Percentiles rank a stretch among this genome's conserved stretches.
phyloP scores from a whole-genome alignment of 2,888 invertebrate species.

The Chirona hameri region DNA sequence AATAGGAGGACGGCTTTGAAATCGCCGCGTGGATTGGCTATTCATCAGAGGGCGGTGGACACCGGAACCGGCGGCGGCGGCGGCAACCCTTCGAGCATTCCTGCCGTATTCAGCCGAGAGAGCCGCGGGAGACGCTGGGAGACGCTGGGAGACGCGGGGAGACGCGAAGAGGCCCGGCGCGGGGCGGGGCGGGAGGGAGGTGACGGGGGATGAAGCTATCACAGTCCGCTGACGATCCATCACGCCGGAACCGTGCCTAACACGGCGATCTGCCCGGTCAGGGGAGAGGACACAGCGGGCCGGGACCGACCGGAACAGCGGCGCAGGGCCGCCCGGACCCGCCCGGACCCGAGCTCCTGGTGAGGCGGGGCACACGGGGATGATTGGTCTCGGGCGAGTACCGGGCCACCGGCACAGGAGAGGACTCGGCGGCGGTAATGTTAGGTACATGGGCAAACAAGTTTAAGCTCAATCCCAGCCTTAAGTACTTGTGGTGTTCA shows the following conservation, averaged over 20 bases:
- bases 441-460: no score
- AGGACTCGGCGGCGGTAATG: no score
- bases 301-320: no score
- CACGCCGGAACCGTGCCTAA: not conserved
- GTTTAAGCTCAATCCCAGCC: not conserved
- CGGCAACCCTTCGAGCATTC: not conserved
- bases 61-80: not conserved
- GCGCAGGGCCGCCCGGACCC: no score
- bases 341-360: no score
- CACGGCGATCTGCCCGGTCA: not conserved
- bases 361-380: no score
- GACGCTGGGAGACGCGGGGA: not conserved
- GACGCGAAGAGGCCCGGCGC: not conserved
- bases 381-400: no score
- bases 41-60: not conserved
- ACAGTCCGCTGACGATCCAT: not conserved
- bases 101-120: not conserved
- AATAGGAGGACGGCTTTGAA: constrained; percentile 24
- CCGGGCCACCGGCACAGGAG: no score
- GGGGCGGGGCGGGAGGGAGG: not conserved
- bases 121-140: not conserved
- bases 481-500: not conserved
- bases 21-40: not conserved
- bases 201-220: not conserved
- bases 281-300: no score